Evolutionary conservation across 2,797 vertebrate species (phyloP), one percentile per base, ranked within the genome.

Genomic region (Sebastes dallii): DNA sequence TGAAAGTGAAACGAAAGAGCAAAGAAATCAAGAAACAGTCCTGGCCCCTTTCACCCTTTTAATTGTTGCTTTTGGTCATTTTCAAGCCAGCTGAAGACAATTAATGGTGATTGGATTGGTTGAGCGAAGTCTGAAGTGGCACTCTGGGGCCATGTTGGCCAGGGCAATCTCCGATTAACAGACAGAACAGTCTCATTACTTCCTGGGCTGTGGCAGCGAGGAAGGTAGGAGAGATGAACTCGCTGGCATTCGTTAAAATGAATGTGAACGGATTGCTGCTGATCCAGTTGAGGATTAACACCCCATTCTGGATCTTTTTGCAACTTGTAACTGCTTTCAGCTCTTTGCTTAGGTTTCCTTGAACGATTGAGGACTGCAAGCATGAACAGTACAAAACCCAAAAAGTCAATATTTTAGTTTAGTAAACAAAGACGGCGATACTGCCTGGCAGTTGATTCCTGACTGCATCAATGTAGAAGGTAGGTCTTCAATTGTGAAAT

Each of bases 161-260:
- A 18, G 84, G 88, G 65, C 87, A 86, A 91, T 90, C 83, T 91
- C 77, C 25, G 86, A 94, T 94, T 93, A 91, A 86, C 82, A 91
- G 87, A 92, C 91, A 71, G 86, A 92, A 92, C 86, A 86, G 86
- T 88, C 84, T 91, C 81, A 91, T 94, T 93, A 91, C 84, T 89
- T 92, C 70, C 78, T 80, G 67, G 76, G 79, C 32, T 75, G 68
- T 83, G 78, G 86, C 82, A 75, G 77, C 24, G 60, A 75, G 12
- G 75, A 77, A 80, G 82, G 66, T 32, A 55, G 22, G 36, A 77
- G 67, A 66, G 52, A 76, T 82, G 36, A 65, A 66, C 62, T 59
- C 27, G 77, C 60, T 24, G 69, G 75, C 54, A 74, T 46, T 46
- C 42, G 65, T 54, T 77, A 25, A 71, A 86, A 76, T 68, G 52